Base-by-base conservation (phyloP, 53 echinoderm and acorn worm species). In the Henricia sp. region DNA sequence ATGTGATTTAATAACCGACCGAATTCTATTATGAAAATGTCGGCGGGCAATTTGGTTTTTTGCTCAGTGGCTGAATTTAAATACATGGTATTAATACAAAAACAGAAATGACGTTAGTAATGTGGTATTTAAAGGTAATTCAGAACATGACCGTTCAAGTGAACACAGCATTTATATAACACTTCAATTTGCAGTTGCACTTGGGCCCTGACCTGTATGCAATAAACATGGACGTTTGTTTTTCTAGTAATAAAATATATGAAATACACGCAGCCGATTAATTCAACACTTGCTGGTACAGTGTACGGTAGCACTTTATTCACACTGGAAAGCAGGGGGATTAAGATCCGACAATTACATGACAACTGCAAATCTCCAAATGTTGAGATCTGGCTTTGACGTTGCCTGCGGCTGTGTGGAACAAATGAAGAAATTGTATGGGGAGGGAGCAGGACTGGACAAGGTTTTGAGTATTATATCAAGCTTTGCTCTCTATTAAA, bases 11-110 rank as follows among this genome's bases (percentile, higher is more conserved):
- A 80, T 80, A 80, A 80, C 33, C 8, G 11, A 32, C 0, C 30
- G 64, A 80, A 80, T 64, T 80, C 80, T 64, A 80, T 80, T 80
- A 80, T 48, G 80, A 50, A 46, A 63, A 64, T 64, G 64, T 80
- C 26, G 63, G 10, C 63, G 46, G 64, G 43, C 25, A 28, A 25
- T 46, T 37, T 57, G 63, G 29, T 63, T 46, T 44, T 37, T 20
- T 57, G 64, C 46, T 35, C 19, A 59, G 16, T 57, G 41, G 76
- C 2, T 58, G 56, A 38, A 80, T 80, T 80, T 39, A 48, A 80
- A 63, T 80, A 80, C 14, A 16, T 58, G 26, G 5, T 12, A n/a
- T 4, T 40, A 52, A 59, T 26, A 24, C 37, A 12, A 28, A 27
- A 73, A 20, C 52, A 54, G 35, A 54, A 73, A 41, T 53, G 37